Percentiles rank a stretch among this genome's conserved stretches.
phyloP scores from a whole-genome alignment of 2,113 vertebrate genomes.

The Istiophorus platypterus region DNA sequence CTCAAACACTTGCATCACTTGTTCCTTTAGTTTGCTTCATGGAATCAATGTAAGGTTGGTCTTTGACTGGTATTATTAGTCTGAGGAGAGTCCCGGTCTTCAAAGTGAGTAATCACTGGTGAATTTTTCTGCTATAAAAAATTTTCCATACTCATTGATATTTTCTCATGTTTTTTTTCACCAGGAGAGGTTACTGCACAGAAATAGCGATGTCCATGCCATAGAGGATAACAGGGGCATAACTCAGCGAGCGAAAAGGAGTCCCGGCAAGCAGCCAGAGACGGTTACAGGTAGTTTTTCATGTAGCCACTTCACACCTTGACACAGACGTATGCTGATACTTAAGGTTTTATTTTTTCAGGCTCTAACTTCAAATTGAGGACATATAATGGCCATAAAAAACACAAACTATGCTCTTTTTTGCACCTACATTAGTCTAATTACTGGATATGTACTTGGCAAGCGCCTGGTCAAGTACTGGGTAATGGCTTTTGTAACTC shows the following conservation, averaged over 20 bases:
- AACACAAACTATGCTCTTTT: background rate
- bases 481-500: constrained; percentile 30
- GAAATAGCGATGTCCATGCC: constrained; percentile 60
- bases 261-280: constrained; percentile 75
- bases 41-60: constrained; percentile 24
- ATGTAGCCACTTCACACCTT: background rate
- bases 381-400: background rate
- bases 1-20: constrained; percentile 41
- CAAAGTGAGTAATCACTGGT: background rate
- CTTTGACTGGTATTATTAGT: constrained; percentile 27
- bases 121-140: constrained; percentile 2
- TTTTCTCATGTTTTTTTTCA: constrained; percentile 40
- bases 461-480: constrained; percentile 6
- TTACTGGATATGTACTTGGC: constrained; percentile 31
- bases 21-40: constrained; percentile 36
- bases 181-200: constrained; percentile 71
- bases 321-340: background rate
- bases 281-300: constrained; percentile 63
- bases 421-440: constrained; percentile 54
- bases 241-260: constrained; percentile 80
- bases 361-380: constrained; percentile 8
- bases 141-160: constrained; percentile 6
- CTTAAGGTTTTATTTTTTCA: background rate
- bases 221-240: constrained; percentile 72
- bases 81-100: background rate